These are phyloP conservation scores for Thumatha senex DNA, from an alignment of 2,888 invertebrate species.

Conservation along the genomic window DNA sequence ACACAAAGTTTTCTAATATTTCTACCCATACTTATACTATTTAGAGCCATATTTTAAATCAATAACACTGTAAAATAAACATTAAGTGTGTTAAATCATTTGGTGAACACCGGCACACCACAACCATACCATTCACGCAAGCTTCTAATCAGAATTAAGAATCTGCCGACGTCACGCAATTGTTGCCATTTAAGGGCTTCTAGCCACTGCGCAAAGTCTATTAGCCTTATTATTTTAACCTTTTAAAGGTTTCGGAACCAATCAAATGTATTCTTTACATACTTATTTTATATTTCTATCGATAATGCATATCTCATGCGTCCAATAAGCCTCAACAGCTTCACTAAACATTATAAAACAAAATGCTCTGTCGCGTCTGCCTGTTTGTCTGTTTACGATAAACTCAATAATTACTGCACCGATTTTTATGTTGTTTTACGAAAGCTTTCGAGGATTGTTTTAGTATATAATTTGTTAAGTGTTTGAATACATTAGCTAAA, in stretches of 20 bases:
- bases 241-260: conserved; percentile 52
- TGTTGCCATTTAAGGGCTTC: conserved; percentile 44
- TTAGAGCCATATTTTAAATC: conserved; percentile 1
- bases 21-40: neutral
- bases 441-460: too few relatives aligned
- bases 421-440: too few relatives aligned
- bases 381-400: too few relatives aligned
- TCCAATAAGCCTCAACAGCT: too few relatives aligned
- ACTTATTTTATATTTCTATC: too few relatives aligned
- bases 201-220: conserved; percentile 22
- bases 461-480: too few relatives aligned
- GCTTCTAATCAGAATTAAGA: conserved; percentile 69
- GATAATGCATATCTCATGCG: too few relatives aligned
- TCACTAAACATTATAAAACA: too few relatives aligned
- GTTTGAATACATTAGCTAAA: too few relatives aligned
- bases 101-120: conserved; percentile 63
- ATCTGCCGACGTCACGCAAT: conserved; percentile 71
- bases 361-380: too few relatives aligned
- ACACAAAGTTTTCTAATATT: too few relatives aligned
- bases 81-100: conserved; percentile 57
- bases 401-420: too few relatives aligned
- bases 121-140: conserved; percentile 63
- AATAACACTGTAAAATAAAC: conserved; percentile 57
- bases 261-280: conserved; percentile 41
- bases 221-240: conserved; percentile 33